Conservation (phyloP, 1,140 invertebrate species). For the Brachionus asplanchnoidis region DNA sequence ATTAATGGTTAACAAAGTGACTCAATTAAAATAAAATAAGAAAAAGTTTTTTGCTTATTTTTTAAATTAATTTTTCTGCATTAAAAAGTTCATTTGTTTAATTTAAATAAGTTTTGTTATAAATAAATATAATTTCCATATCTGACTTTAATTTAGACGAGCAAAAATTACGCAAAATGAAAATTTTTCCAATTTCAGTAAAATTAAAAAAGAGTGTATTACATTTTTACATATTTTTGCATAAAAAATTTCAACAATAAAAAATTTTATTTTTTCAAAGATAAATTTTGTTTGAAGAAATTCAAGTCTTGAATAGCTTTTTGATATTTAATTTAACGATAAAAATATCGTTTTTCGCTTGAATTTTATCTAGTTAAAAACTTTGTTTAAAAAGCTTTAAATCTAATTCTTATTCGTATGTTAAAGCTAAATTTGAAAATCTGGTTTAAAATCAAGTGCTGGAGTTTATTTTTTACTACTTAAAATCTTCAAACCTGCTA, state of each 20-base stretch:
- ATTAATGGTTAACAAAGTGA: too few relatives aligned
- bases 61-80: too few relatives aligned
- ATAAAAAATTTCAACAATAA: background rate
- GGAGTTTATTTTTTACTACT: background rate
- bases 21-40: too few relatives aligned
- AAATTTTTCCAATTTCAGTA: background rate
- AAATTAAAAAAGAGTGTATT: background rate
- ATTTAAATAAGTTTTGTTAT: too few relatives aligned
- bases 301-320: background rate
- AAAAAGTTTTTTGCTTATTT: too few relatives aligned
- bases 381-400: background rate
- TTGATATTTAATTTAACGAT: background rate
- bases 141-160: too few relatives aligned
- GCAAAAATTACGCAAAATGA: background rate
- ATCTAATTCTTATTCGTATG: too few relatives aligned
- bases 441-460: background rate
- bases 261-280: background rate
- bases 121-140: too few relatives aligned
- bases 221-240: background rate
- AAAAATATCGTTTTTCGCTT: background rate
- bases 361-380: background rate
- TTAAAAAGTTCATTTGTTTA: too few relatives aligned
- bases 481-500: background rate
- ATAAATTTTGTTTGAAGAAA: background rate
- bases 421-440: background rate